phyloP scores from a whole-genome alignment of 1,140 invertebrate species.

The Arion vulgaris region DNA sequence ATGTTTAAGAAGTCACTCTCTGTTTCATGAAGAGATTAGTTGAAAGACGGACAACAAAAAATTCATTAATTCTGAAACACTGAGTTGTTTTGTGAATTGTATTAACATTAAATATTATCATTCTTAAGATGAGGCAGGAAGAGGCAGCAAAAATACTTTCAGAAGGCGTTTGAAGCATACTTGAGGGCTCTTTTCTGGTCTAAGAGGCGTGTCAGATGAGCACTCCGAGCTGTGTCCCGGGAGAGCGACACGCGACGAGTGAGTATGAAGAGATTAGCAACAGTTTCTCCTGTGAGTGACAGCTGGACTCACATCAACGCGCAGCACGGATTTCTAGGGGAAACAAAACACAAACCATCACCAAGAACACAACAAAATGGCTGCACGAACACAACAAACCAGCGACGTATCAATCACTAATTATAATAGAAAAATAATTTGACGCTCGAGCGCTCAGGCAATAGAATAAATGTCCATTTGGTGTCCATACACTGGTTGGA shows the following conservation, averaged over 20 bases:
- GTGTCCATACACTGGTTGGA: background rate
- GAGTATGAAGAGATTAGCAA: conserved; percentile 4
- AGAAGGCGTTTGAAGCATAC: background rate
- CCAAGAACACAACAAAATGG: background rate
- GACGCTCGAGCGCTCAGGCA: background rate
- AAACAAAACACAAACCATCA: background rate
- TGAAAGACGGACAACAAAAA: background rate
- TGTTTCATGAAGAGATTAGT: no score
- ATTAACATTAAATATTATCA: background rate
- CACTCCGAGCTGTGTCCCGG: background rate
- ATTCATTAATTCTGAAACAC: background rate
- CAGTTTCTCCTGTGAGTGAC: background rate
- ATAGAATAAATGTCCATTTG: conserved; percentile 23
- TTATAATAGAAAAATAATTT: conserved; percentile 10
- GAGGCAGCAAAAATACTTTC: background rate
- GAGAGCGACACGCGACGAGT: background rate
- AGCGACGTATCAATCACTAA: conserved; percentile 22
- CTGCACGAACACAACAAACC: background rate
- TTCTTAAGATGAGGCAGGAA: background rate
- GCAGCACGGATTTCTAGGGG: background rate
- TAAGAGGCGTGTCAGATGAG: background rate
- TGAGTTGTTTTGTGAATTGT: background rate
- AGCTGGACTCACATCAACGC: background rate
- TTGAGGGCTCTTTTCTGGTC: background rate
- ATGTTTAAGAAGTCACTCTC: no score